Evolutionary conservation across 2,113 vertebrate species (phyloP).

Genomic region (Piaya cayana): DNA sequence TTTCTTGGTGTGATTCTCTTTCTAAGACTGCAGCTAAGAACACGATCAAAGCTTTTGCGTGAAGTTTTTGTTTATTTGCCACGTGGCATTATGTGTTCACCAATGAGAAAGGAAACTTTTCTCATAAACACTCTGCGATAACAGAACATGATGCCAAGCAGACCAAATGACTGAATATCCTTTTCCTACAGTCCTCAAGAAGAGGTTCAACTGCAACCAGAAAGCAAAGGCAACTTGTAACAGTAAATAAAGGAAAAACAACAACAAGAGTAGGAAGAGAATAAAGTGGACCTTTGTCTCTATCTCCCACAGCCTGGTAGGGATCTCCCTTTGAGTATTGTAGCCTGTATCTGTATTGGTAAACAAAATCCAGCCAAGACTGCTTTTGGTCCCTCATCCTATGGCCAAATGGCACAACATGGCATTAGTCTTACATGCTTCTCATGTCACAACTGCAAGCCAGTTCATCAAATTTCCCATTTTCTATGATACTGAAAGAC

Average conservation of each 20-base stretch:
- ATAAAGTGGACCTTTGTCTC: neutral
- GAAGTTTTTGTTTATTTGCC: neutral
- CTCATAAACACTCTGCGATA: neutral
- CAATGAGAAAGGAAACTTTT: neutral
- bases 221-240: neutral
- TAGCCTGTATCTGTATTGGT: neutral
- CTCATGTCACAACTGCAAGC: neutral
- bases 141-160: neutral
- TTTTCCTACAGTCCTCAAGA: neutral
- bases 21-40: neutral
- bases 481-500: neutral
- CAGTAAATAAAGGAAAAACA: neutral
- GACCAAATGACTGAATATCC: neutral
- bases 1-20: neutral
- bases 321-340: neutral
- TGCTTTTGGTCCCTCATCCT: neutral
- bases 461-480: neutral
- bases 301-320: neutral
- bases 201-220: neutral
- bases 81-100: too few relatives aligned
- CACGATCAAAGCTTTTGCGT: neutral
- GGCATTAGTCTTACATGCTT: neutral
- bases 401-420: rapidly evolving
- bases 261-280: neutral
- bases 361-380: neutral